Percentiles rank a stretch among this genome's conserved stretches.
Evolutionary conservation across 2,888 invertebrate genomes (phyloP).

Genomic region (Melolontha melolontha): DNA sequence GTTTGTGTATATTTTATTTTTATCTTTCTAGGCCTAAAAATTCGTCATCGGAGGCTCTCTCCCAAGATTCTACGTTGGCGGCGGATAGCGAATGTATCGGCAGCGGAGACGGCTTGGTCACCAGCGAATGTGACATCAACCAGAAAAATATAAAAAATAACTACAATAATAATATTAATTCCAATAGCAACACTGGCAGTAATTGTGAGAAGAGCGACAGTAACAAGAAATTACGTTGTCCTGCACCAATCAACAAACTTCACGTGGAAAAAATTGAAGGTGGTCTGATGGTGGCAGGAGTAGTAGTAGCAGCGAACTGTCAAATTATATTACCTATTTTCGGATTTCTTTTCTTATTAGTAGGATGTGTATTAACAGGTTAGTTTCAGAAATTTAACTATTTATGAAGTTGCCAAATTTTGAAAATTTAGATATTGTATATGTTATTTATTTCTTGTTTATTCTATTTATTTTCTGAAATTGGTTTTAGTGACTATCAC

Average conservation of each 20-base stretch:
- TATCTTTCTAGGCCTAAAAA: too few species aligned
- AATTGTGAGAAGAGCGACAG: not conserved
- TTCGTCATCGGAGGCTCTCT: too few species aligned
- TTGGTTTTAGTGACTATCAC: too few species aligned
- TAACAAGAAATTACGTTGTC: slow-evolving; percentile 67
- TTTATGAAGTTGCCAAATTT: not conserved
- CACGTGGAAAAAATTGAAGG: slow-evolving; percentile 83
- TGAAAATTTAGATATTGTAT: too few species aligned
- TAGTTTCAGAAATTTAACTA: slow-evolving; percentile 52
- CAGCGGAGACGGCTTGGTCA: slow-evolving; percentile 51
- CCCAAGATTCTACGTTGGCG: slow-evolving; percentile 57
- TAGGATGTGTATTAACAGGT: slow-evolving; percentile 82
- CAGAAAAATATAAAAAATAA: slow-evolving; percentile 15
- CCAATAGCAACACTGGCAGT: not conserved
- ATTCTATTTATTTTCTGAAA: too few species aligned
- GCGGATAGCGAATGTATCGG: slow-evolving; percentile 45
- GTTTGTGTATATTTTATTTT: too few species aligned
- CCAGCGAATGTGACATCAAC: slow-evolving; percentile 51
- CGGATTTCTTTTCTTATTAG: slow-evolving; percentile 80
- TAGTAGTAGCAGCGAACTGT: slow-evolving; percentile 82
- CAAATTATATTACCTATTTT: slow-evolving; percentile 82
- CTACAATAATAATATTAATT: not conserved
- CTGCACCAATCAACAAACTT: slow-evolving; percentile 76
- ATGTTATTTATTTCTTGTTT: slow-evolving; percentile 16
- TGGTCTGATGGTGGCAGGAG: slow-evolving; percentile 81